These are phyloP conservation scores for Butorides virescens DNA, from an alignment of 2,113 vertebrate species.

Conservation along the genomic window DNA sequence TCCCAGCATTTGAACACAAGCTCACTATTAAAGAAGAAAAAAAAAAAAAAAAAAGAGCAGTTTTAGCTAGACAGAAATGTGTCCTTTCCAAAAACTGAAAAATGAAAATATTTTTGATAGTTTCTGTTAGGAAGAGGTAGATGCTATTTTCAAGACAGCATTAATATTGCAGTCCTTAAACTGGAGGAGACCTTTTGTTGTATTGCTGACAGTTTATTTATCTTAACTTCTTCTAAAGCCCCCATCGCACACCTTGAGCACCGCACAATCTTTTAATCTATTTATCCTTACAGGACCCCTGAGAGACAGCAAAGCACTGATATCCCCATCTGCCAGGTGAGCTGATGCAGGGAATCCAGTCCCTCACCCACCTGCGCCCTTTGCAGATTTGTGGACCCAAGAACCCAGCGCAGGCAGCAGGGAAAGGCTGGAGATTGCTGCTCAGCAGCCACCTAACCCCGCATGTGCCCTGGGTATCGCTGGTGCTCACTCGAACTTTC, in stretches of 20 bases:
- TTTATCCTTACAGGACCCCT: not conserved
- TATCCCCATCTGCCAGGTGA: not conserved
- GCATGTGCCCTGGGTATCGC: accelerated
- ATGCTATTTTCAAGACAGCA: not conserved
- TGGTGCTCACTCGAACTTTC: not conserved
- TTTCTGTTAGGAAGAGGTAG: not conserved
- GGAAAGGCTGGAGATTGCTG: not conserved
- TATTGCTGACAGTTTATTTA: not conserved
- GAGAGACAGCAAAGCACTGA: not conserved
- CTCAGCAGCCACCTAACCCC: not conserved
- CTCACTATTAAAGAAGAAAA: not conserved
- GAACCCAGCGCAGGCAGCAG: accelerated
- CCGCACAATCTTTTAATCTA: not conserved
- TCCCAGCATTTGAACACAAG: not conserved
- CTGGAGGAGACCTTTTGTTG: not conserved
- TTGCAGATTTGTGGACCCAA: accelerated
- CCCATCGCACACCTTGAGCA: not conserved
- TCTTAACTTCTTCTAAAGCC: not conserved
- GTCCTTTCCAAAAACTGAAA: not conserved
- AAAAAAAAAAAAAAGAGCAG: accelerated
- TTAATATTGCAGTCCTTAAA: not conserved
- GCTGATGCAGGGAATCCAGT: not conserved
- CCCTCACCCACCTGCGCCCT: accelerated
- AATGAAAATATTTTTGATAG: not conserved
- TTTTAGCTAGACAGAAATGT: not conserved